Conservation (phyloP, 2,888 invertebrate genomes). For the Sepioteuthis lessoniana region DNA sequence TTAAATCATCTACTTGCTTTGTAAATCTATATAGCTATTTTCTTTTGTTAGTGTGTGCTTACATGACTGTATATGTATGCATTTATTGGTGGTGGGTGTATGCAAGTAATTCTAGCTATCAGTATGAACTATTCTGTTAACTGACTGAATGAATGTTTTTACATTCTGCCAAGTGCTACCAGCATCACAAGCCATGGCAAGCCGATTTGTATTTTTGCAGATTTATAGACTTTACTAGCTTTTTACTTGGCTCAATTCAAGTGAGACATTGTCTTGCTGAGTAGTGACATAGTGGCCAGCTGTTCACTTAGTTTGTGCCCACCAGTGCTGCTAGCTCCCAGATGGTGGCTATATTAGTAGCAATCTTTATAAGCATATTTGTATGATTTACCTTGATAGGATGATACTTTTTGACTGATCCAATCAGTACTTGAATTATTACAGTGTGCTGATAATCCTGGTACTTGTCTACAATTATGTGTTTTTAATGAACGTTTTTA, state of each 20-base stretch:
- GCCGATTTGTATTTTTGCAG: background rate
- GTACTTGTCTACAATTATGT: background rate
- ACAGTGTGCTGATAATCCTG: background rate
- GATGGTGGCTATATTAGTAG: background rate
- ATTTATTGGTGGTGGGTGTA: background rate
- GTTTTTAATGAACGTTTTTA: constrained; percentile 16
- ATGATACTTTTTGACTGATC: background rate
- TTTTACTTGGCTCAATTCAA: background rate
- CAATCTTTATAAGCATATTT: background rate
- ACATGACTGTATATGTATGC: background rate
- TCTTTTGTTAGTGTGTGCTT: background rate
- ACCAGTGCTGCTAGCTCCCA: background rate
- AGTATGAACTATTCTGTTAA: background rate
- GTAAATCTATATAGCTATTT: background rate
- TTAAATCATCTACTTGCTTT: background rate
- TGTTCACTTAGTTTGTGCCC: background rate
- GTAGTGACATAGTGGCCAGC: background rate
- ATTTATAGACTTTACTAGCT: background rate
- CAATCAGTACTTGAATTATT: background rate
- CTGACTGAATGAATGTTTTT: background rate
- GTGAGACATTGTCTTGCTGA: background rate
- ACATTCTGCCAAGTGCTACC: background rate
- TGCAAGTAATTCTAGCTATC: background rate
- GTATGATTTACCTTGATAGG: background rate
- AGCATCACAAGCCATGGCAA: background rate